Percentiles rank a stretch among this genome's conserved stretches.
Evolutionary conservation across 1,140 invertebrate genomes (phyloP).

Genomic region (Scylla paramamosain): DNA sequence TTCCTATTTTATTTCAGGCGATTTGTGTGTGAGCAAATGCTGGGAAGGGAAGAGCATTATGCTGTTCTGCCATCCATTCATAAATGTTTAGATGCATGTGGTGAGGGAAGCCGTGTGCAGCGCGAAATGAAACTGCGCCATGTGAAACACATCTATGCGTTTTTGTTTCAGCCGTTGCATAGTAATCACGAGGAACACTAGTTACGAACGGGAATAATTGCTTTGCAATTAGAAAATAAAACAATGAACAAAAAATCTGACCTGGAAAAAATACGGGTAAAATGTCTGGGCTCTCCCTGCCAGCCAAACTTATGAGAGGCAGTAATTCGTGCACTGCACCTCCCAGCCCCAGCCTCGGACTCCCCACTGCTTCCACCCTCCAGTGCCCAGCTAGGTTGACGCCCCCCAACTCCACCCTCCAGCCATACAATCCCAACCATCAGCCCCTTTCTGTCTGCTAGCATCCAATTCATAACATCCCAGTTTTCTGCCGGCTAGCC

Average conservation of each 20-base stretch:
- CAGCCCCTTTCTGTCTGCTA: background rate
- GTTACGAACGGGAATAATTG: background rate
- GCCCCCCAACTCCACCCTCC: background rate
- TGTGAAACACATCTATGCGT: background rate
- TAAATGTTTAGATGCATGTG: background rate
- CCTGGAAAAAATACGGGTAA: background rate
- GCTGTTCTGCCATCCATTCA: background rate
- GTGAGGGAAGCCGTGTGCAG: background rate
- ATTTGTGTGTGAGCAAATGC: background rate
- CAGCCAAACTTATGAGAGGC: background rate
- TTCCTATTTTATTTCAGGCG: background rate
- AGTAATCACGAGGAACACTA: background rate
- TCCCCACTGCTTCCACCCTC: background rate
- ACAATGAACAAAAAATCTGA: background rate
- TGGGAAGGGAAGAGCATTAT: background rate
- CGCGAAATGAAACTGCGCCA: background rate
- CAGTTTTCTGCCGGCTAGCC: too few species aligned
- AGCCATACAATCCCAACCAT: too few species aligned
- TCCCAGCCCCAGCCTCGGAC: background rate
- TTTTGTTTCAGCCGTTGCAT: background rate
- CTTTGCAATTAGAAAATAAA: background rate
- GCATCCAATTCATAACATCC: too few species aligned
- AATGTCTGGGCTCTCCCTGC: background rate
- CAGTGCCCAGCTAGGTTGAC: background rate
- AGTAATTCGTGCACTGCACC: background rate